Conservation (phyloP, 1,140 invertebrate genomes). For the Lasioglossum baleicum region DNA sequence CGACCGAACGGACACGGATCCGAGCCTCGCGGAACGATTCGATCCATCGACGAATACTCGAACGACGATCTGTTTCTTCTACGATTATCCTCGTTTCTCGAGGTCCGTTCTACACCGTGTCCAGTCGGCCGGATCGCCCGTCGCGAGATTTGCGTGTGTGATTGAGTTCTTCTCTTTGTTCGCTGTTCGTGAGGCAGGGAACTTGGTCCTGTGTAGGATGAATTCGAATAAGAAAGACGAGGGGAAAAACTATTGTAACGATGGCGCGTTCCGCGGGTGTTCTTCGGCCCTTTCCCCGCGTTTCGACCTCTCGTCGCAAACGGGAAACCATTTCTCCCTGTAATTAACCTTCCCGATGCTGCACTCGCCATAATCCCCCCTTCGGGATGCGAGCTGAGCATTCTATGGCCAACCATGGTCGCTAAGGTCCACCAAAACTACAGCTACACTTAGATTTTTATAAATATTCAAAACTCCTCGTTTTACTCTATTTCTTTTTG, state of each 20-base stretch:
- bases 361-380: too few species aligned
- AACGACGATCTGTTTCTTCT: background rate
- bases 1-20: constrained; percentile 50
- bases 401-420: too few species aligned
- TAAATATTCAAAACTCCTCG: too few species aligned
- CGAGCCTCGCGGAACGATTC: background rate
- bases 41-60: too few species aligned
- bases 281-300: background rate
- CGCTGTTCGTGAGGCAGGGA: constrained; percentile 60
- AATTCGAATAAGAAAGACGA: constrained; percentile 56
- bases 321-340: background rate
- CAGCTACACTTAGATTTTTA: too few species aligned
- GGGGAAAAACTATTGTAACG: constrained; percentile 51
- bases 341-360: too few species aligned
- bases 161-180: constrained; percentile 30
- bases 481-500: too few species aligned
- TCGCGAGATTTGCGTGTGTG: constrained; percentile 55
- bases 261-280: constrained; percentile 40
- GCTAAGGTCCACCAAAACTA: too few species aligned
- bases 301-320: background rate
- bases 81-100: background rate
- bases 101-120: constrained; percentile 25
- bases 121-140: constrained; percentile 41
- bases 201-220: constrained; percentile 71
- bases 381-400: too few species aligned